A percentile compares a stretch with the other conserved stretches of the same genome.
phyloP scores from a whole-genome alignment of 1,140 invertebrate genomes.

The Bombus impatiens region DNA sequence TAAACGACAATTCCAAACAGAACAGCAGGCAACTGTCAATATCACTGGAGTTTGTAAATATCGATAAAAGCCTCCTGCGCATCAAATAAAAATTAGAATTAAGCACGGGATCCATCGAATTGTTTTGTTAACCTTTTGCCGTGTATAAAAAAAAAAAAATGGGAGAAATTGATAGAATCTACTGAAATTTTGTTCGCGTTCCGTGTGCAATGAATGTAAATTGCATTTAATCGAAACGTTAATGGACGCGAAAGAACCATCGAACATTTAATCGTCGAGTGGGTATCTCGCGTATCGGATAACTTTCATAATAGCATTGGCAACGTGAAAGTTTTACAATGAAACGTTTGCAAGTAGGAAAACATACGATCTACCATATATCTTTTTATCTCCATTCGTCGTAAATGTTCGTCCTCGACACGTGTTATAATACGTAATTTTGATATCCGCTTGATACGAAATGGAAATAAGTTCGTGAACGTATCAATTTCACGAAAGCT shows the following conservation, averaged over 20 bases:
- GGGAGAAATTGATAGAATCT: neutral
- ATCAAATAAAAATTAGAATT: conserved; percentile 27
- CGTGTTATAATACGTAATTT: neutral
- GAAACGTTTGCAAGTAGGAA: neutral
- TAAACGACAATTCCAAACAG: conserved; percentile 10
- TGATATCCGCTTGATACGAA: neutral
- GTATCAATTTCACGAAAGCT: neutral
- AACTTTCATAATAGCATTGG: neutral
- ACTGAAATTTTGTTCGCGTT: neutral
- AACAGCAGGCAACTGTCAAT: neutral
- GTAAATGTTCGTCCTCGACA: neutral
- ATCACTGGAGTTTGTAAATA: conserved; percentile 36
- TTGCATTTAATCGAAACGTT: neutral
- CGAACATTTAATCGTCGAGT: neutral
- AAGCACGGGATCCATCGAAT: neutral
- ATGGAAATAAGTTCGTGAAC: neutral
- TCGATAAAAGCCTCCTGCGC: conserved; percentile 13
- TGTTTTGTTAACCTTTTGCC: conserved; percentile 27
- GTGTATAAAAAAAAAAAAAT: no score
- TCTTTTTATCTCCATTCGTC: neutral
- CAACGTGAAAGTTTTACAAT: neutral
- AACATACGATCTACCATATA: neutral
- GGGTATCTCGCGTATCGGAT: neutral
- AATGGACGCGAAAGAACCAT: neutral
- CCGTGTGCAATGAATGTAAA: neutral